Base-by-base conservation (phyloP, 2,797 vertebrate genomes). In the Cottoperca gobio region DNA sequence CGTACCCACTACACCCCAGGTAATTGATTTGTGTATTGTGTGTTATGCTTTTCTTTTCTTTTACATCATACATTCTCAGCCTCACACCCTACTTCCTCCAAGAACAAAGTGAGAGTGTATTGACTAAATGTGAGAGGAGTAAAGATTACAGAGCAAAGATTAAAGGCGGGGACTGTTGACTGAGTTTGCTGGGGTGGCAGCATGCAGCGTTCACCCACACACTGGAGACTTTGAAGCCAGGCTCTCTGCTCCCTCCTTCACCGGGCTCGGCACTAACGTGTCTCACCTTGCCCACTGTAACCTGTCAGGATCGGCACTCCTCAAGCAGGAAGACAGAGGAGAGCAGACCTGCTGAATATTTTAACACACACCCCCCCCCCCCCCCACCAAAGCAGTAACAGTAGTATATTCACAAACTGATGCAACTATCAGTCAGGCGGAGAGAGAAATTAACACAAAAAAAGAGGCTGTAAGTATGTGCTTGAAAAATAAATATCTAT, bases 251-350 rank as follows among this genome's bases (percentile, higher is more conserved):
- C 62, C 31, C 64, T 80, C 82, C 82, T 73, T 78, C 78, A 72
- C 74, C 73, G 48, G 88, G 85, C 85, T 85, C 83, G 70, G 73
- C 65, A 52, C 78, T 73, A 71, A 84, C 79, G 61, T 83, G 80
- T 86, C 86, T 92, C 91, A 93, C 93, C 92, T 94, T 92, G 93
- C 87, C 91, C 92, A 86, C 79, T 79, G 88, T 86, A 92, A 93
- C 92, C 91, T 91, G 87, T 93, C 88, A 84, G 82, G 76, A 93
- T 92, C 88, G 84, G 86, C 89, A 61, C 88, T 85, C 66, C 70
- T 89, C 65, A 80, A 84, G 85, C 70, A 70, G 76, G 52, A 45
- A 80, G 40, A 85, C 68, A 54, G 71, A 79, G 67, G 63, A 78
- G 74, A 79, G 75, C 57, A 80, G 78, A 81, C 85, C 85, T 70